Percentiles rank a stretch among this genome's conserved stretches.
phyloP scores from a whole-genome alignment of 2,113 vertebrate species.

The Hylia prasina region DNA sequence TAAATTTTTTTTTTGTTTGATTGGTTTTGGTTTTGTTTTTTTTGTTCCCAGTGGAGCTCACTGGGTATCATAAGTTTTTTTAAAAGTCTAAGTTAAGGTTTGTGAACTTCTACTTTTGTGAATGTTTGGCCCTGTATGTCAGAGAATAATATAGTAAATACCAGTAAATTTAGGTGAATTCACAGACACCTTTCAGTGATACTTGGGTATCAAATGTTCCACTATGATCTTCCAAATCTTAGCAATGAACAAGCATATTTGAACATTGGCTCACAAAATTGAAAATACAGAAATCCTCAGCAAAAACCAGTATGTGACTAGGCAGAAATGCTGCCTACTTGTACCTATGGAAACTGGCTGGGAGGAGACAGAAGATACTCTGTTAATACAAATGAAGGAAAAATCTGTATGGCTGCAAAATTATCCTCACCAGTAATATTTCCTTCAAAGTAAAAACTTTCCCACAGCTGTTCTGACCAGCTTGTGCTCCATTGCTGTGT shows the following conservation, averaged over 20 bases:
- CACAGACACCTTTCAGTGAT: background rate
- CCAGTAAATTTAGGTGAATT: background rate
- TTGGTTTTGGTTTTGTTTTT: too few relatives aligned
- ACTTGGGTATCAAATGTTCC: background rate
- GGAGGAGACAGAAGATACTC: background rate
- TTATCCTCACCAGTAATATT: background rate
- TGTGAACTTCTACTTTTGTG: background rate
- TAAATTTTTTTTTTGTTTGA: background rate
- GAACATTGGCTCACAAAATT: background rate
- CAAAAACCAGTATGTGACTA: background rate
- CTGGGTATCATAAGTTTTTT: background rate
- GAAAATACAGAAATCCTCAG: background rate
- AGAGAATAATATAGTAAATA: background rate
- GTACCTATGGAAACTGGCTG: background rate
- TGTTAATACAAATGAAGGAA: background rate
- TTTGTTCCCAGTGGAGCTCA: background rate
- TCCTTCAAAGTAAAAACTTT: conserved; percentile 2
- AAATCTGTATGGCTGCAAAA: background rate
- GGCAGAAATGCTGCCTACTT: background rate
- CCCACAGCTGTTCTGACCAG: conserved; percentile 52
- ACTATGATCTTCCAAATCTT: background rate
- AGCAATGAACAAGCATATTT: background rate
- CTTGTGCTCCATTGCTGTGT: conserved; percentile 1
- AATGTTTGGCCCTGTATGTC: background rate
- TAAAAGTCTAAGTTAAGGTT: background rate